Percentiles rank a stretch among this genome's conserved stretches.
Conservation (phyloP, 2,797 vertebrate genomes). For the Lacerta viridis region DNA sequence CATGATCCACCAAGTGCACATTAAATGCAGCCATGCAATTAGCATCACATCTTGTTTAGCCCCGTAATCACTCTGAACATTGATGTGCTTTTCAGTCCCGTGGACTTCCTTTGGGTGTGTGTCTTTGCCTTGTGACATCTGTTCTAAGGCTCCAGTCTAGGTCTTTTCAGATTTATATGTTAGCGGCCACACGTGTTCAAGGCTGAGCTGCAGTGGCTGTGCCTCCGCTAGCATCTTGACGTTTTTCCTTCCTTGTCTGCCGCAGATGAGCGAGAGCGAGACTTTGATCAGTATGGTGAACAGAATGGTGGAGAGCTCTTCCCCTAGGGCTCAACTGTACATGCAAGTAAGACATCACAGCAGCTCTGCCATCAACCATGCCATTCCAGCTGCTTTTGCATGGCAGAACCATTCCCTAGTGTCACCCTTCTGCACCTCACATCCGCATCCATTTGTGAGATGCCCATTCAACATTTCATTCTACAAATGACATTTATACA, state of each 20-base stretch:
- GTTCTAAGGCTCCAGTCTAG: neutral
- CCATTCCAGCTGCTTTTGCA: slow-evolving; percentile 73
- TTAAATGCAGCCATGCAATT: slow-evolving; percentile 4
- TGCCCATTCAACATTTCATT: slow-evolving; percentile 62
- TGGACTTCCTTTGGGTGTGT: neutral
- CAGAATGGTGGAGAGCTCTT: slow-evolving; percentile 90
- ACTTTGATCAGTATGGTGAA: slow-evolving; percentile 91
- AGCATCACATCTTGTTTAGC: neutral
- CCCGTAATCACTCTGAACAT: neutral
- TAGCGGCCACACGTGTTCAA: neutral
- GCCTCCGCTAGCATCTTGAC: slow-evolving; percentile 53
- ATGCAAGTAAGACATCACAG: slow-evolving; percentile 89
- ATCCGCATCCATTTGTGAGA: slow-evolving; percentile 21
- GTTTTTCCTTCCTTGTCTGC: slow-evolving; percentile 82
- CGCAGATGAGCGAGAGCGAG: slow-evolving; percentile 89
- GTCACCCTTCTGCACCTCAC: slow-evolving; percentile 2
- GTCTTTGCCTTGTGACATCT: neutral
- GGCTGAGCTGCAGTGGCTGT: neutral
- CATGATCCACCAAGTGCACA: neutral
- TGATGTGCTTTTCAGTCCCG: neutral
- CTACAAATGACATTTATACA: slow-evolving; percentile 13
- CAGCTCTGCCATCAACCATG: slow-evolving; percentile 54
- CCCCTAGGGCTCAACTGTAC: slow-evolving; percentile 90
- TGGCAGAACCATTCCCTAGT: slow-evolving; percentile 52
- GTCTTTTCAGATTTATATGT: neutral